Conservation (phyloP, 2,888 invertebrate genomes). For the Chrysolina americana region DNA sequence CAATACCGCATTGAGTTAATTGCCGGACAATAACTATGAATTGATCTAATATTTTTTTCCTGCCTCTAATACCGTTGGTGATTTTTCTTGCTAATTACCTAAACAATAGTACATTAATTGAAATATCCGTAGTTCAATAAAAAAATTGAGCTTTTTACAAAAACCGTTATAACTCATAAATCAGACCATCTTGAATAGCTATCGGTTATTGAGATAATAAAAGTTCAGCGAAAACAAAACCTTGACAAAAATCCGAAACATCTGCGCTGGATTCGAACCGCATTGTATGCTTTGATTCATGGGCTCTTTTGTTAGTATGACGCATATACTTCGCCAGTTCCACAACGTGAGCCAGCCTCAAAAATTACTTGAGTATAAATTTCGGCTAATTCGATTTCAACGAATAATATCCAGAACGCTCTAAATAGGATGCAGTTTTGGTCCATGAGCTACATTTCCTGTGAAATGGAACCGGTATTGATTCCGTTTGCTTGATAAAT, state of each 20-base stretch:
- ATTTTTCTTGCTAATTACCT: no score
- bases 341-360: constrained; percentile 2
- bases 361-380: constrained; percentile 14
- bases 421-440: background rate
- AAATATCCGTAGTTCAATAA: no score
- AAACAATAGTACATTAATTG: no score
- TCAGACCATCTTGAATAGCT: constrained; percentile 1
- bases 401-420: background rate
- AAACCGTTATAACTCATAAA: background rate
- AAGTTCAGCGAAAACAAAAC: constrained; percentile 23
- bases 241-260: constrained; percentile 21
- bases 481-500: background rate
- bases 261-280: constrained; percentile 5
- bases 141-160: background rate
- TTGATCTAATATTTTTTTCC: no score
- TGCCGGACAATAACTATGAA: no score
- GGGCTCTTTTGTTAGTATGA: constrained; percentile 16
- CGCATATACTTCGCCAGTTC: constrained; percentile 2
- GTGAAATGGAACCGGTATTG: background rate
- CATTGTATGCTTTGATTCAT: constrained; percentile 22
- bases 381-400: constrained; percentile 9
- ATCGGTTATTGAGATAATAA: constrained; percentile 8
- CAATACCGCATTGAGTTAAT: no score
- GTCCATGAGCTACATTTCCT: background rate
- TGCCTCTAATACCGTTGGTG: no score